Base-by-base conservation (phyloP, 64 coral and sea anemone species). In the Montipora capricornis region DNA sequence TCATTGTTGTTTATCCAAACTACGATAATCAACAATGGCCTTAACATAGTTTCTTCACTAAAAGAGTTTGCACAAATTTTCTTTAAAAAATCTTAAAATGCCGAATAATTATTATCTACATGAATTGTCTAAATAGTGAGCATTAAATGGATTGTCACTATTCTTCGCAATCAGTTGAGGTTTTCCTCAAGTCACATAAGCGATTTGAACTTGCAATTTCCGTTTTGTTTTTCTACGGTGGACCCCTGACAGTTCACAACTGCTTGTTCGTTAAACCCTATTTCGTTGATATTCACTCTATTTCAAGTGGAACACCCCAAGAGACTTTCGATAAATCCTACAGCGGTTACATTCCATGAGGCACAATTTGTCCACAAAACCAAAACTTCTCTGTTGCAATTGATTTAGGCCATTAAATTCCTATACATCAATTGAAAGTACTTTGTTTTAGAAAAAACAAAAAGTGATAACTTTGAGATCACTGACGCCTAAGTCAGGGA, bases 381-480 rank as follows among this genome's bases (percentile, higher is more conserved):
- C 37, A 37, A 37, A 55, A 55, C 52, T 55, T 5, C 52, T 55
- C 9, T 10, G 9, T 5, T 55, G 5, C 1, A 74, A 26, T 46
- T 46, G 6, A 76, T 15, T 6, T 10, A 76, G 74, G 16, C 74
- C 49, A 45, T 78, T 45, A 45, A 49, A 49, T 50, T 71, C 64
- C 20, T 50, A 68, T 12, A 64, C 53, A 64, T 64, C 71, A 44
- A 86, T 22, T 66, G 49, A 37, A 37, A 37, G 37, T 37, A 49
- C 62, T 70, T 68, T 86, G 82, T 86, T 86, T 49, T 86, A 49
- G 12, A 86, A 86, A 73, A 70, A 73, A 17, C 20, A 20, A 13
- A 57, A 71, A 73, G 10, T 86, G 82, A 73, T 86, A 50, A 50
- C 44, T 44, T 68, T 84, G 59, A 67, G 81, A 84, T 68, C 17